These are phyloP conservation scores for Carettochelys insculpta DNA, from an alignment of 2,113 vertebrate species.

Conservation along the genomic window DNA sequence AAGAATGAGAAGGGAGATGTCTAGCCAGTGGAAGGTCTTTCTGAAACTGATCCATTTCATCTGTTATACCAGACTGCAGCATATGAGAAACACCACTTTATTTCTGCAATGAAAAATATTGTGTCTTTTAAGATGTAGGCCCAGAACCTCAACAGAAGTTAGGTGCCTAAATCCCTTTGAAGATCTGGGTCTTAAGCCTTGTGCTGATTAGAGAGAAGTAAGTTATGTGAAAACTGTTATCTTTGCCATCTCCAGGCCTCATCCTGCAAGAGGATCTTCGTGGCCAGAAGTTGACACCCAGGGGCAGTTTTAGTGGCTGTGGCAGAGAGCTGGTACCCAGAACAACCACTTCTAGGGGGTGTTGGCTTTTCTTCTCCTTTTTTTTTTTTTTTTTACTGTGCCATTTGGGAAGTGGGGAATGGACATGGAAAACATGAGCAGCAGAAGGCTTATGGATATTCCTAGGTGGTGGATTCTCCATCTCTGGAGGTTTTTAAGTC, in stretches of 20 bases:
- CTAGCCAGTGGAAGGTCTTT: background rate
- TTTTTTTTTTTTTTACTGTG: too few species aligned
- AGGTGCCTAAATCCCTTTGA: background rate
- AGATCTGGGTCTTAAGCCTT: background rate
- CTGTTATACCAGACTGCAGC: background rate
- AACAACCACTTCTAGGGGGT: background rate
- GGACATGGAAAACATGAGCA: background rate
- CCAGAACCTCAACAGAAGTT: background rate
- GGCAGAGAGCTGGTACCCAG: too few species aligned
- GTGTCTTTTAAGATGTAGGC: background rate
- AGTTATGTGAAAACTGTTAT: background rate
- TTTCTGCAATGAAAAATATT: background rate
- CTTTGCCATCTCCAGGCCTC: background rate
- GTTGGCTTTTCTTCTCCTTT: too few species aligned
- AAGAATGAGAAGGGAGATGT: background rate
- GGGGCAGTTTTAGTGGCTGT: too few species aligned
- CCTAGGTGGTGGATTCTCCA: too few species aligned
- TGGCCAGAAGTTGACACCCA: too few species aligned
- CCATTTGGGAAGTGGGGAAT: too few species aligned
- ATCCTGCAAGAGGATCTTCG: background rate
- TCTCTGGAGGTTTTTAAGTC: too few species aligned
- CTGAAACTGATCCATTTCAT: background rate
- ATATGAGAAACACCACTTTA: background rate
- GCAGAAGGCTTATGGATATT: background rate
- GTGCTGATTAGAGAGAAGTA: background rate